A percentile compares a stretch with the other conserved stretches of the same genome.
phyloP scores from a whole-genome alignment of 2,797 vertebrate species.

The Cyprinella venusta region DNA sequence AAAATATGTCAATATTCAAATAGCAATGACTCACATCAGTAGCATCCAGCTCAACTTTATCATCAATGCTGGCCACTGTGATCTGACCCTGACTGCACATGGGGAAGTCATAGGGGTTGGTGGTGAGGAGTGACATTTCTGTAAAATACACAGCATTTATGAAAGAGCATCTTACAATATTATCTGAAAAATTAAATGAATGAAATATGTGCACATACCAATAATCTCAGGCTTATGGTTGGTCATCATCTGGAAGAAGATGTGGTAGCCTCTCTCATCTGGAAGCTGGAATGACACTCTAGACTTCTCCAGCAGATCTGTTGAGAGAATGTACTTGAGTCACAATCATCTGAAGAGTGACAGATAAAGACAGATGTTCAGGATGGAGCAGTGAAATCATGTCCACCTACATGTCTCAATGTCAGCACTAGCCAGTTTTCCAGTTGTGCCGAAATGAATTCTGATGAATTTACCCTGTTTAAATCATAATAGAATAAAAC shows the following conservation, averaged over 20 bases:
- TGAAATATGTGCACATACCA: conserved; percentile 73
- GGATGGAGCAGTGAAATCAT: background rate
- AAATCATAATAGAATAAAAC: background rate
- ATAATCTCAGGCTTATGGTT: conserved; percentile 87
- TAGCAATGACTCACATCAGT: conserved; percentile 82
- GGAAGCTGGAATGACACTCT: conserved; percentile 87
- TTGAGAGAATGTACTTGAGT: conserved; percentile 32
- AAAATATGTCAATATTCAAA: background rate
- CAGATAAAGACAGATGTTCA: background rate
- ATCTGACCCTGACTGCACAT: conserved; percentile 88
- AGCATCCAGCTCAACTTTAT: conserved; percentile 86
- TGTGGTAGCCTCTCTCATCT: conserved; percentile 88
- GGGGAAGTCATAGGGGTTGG: conserved; percentile 88
- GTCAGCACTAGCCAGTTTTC: conserved; percentile 61
- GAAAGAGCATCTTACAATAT: background rate
- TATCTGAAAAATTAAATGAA: background rate
- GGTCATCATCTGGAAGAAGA: conserved; percentile 89
- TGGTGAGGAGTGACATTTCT: conserved; percentile 88
- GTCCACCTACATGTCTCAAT: conserved; percentile 58
- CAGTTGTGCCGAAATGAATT: conserved; percentile 57
- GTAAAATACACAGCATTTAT: conserved; percentile 19
- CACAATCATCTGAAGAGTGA: background rate
- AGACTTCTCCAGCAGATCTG: conserved; percentile 89
- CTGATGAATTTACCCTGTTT: conserved; percentile 58
- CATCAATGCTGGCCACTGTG: conserved; percentile 87